phyloP scores from a whole-genome alignment of 2,888 invertebrate genomes.

The Oeneis ivallda region DNA sequence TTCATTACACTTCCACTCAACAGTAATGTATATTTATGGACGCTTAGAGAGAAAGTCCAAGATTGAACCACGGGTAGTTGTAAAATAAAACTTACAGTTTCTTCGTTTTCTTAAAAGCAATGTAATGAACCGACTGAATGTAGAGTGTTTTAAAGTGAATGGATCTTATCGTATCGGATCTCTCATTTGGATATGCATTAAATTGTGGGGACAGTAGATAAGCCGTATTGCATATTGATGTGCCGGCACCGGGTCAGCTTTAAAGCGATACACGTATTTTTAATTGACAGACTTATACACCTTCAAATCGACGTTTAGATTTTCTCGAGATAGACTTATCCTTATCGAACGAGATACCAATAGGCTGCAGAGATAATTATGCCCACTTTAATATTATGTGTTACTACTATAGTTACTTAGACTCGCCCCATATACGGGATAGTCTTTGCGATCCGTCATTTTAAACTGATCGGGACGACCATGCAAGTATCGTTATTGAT shows the following conservation, averaged over 20 bases:
- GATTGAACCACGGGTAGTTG: slow-evolving; percentile 46
- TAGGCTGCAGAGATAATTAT: slow-evolving; percentile 30
- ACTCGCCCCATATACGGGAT: no score
- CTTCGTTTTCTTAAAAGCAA: slow-evolving; percentile 61
- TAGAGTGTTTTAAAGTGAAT: slow-evolving; percentile 69
- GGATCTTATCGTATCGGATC: slow-evolving; percentile 76
- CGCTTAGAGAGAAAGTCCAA: slow-evolving; percentile 35
- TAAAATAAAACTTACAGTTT: slow-evolving; percentile 60
- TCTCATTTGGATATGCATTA: slow-evolving; percentile 79
- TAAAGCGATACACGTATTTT: slow-evolving; percentile 60
- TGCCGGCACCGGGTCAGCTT: slow-evolving; percentile 53
- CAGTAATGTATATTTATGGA: slow-evolving; percentile 40
- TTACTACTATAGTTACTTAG: background rate
- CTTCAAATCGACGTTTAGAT: slow-evolving; percentile 70
- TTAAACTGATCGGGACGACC: no score
- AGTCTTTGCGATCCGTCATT: no score
- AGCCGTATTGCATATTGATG: slow-evolving; percentile 68
- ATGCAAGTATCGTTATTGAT: no score
- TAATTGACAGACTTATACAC: slow-evolving; percentile 61
- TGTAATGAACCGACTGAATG: slow-evolving; percentile 65
- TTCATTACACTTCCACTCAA: slow-evolving; percentile 31
- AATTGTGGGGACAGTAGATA: slow-evolving; percentile 73
- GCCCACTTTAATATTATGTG: slow-evolving; percentile 15
- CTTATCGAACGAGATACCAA: slow-evolving; percentile 47
- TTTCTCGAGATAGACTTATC: slow-evolving; percentile 56